These are phyloP conservation scores for Sicus ferrugineus DNA, from an alignment of 2,888 invertebrate species.

Conservation along the genomic window DNA sequence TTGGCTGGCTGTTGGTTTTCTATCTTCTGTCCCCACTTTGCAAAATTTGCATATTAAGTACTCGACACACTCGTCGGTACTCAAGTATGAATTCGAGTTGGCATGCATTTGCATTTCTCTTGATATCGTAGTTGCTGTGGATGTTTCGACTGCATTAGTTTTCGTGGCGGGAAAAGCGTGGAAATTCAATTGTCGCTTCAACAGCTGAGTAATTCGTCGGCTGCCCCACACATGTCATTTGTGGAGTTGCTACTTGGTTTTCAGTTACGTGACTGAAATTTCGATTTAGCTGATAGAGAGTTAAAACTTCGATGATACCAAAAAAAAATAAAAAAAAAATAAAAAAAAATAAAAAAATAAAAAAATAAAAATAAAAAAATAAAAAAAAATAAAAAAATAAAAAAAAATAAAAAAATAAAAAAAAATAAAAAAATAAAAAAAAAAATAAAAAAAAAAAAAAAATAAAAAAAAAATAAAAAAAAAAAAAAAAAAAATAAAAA, in stretches of 20 bases:
- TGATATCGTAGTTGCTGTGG: background rate
- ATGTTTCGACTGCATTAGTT: background rate
- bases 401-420: no score
- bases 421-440: no score
- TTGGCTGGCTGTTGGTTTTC: no score
- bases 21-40: no score
- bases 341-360: background rate
- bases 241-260: background rate
- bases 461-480: no score
- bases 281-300: background rate
- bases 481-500: no score
- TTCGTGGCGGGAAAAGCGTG: conserved; percentile 1
- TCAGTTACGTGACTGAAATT: conserved; percentile 14
- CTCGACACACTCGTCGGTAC: background rate
- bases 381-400: no score
- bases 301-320: background rate
- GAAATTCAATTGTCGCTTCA: conserved; percentile 16
- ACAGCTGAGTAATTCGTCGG: conserved; percentile 12
- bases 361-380: background rate
- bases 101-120: conserved; percentile 10
- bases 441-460: no score
- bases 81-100: conserved; percentile 2
- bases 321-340: background rate
- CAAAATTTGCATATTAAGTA: no score
- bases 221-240: conserved; percentile 6